Conservation (phyloP, 2,797 vertebrate genomes). For the Scyliorhinus canicula region DNA sequence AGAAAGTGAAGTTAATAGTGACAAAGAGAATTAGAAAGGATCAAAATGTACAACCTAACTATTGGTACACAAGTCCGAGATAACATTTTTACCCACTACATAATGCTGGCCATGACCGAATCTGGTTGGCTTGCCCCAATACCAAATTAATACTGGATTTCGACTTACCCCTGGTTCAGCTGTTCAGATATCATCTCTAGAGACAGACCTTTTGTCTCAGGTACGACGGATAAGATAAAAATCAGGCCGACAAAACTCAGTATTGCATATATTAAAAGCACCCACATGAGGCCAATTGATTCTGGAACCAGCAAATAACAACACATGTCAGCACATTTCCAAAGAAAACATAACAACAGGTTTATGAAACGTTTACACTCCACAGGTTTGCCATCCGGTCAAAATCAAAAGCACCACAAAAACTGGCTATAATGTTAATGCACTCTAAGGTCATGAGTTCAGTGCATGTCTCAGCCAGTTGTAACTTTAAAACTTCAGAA, state of each 20-base stretch:
- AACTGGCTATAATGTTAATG: background rate
- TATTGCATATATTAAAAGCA: slow-evolving; percentile 79
- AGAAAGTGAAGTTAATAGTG: background rate
- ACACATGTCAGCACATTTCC: background rate
- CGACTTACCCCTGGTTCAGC: slow-evolving; percentile 74
- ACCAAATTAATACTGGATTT: background rate
- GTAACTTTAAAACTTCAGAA: background rate
- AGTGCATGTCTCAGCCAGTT: background rate
- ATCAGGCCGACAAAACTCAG: slow-evolving; percentile 79
- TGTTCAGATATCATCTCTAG: slow-evolving; percentile 91
- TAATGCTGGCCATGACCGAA: background rate
- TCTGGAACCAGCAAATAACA: slow-evolving; percentile 56
- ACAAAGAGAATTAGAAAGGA: background rate
- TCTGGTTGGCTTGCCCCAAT: background rate
- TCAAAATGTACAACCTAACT: background rate
- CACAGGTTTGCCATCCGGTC: background rate
- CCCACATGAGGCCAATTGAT: slow-evolving; percentile 73
- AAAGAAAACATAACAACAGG: slow-evolving; percentile 40
- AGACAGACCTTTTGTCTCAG: slow-evolving; percentile 82
- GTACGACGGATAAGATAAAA: slow-evolving; percentile 80
- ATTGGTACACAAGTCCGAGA: background rate
- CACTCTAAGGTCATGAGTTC: background rate
- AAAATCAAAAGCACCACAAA: background rate
- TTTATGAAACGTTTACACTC: background rate
- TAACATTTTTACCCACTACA: background rate